Percentiles rank a stretch among this genome's conserved stretches.
Conservation (phyloP, 2,888 invertebrate species). For the Pandemis cinnamomeana region DNA sequence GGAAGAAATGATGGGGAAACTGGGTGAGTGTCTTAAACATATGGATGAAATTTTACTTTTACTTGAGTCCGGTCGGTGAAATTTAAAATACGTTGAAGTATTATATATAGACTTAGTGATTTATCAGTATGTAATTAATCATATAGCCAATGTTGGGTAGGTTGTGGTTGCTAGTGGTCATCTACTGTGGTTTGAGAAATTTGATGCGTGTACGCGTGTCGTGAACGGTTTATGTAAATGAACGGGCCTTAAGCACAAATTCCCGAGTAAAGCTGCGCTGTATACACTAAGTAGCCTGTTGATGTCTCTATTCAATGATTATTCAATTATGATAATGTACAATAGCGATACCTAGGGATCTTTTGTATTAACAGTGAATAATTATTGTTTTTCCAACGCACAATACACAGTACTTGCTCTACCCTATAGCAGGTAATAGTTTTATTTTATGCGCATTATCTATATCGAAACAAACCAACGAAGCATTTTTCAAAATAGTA, state of each 20-base stretch:
- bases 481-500: not conserved
- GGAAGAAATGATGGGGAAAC: constrained; percentile 87
- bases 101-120: constrained; percentile 1
- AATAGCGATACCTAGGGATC: not conserved
- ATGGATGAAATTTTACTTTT: constrained; percentile 28
- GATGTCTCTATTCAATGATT: constrained; percentile 1
- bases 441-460: not conserved
- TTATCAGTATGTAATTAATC: not conserved
- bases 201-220: constrained; percentile 35
- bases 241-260: not conserved
- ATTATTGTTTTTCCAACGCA: not conserved
- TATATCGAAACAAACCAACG: not conserved
- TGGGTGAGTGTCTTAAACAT: constrained; percentile 77
- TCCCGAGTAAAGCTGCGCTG: not conserved
- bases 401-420: not conserved
- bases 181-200: constrained; percentile 30
- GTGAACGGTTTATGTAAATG: constrained; percentile 21
- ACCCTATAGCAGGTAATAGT: not conserved
- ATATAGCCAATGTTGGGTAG: constrained; percentile 10
- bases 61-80: constrained; percentile 9
- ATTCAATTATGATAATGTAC: constrained; percentile 14
- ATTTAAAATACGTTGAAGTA: not conserved
- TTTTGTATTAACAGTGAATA: not conserved
- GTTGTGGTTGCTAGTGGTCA: constrained; percentile 23
- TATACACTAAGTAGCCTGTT: not conserved